phyloP scores from a whole-genome alignment of 2,888 invertebrate genomes.

The Lysandra bellargus region DNA sequence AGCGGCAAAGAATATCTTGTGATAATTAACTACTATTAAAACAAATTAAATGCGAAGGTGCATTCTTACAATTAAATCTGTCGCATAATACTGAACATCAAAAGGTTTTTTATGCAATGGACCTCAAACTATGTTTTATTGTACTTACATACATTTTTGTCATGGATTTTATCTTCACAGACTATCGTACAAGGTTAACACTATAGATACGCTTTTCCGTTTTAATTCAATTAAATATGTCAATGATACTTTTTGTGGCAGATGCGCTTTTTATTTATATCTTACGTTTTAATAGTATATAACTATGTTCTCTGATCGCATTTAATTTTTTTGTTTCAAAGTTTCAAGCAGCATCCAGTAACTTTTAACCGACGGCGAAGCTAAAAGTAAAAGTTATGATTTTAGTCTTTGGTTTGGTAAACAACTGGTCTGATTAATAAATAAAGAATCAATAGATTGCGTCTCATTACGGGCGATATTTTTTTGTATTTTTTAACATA shows the following conservation, averaged over 20 bases:
- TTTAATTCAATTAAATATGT: neutral
- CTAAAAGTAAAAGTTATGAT: too few species aligned
- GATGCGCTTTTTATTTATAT: too few species aligned
- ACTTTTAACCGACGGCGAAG: too few species aligned
- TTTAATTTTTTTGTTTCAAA: neutral
- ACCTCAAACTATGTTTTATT: neutral
- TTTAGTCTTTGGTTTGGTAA: too few species aligned
- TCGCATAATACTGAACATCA: neutral
- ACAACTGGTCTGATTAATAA: too few species aligned
- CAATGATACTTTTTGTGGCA: neutral
- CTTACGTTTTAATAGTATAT: neutral
- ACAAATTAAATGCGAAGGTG: constrained; percentile 19
- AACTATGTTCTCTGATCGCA: neutral
- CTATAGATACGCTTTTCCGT: too few species aligned
- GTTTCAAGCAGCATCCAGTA: too few species aligned
- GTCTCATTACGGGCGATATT: too few species aligned
- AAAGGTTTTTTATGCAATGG: neutral
- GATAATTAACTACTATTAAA: neutral
- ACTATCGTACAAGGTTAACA: too few species aligned
- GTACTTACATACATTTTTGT: neutral
- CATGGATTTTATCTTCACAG: neutral
- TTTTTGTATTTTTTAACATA: too few species aligned
- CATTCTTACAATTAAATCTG: neutral
- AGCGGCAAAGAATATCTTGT: neutral
- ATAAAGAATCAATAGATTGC: too few species aligned